Evolutionary conservation across 2,113 vertebrate species (phyloP).

Genomic region (Tychaedon coryphoeus): DNA sequence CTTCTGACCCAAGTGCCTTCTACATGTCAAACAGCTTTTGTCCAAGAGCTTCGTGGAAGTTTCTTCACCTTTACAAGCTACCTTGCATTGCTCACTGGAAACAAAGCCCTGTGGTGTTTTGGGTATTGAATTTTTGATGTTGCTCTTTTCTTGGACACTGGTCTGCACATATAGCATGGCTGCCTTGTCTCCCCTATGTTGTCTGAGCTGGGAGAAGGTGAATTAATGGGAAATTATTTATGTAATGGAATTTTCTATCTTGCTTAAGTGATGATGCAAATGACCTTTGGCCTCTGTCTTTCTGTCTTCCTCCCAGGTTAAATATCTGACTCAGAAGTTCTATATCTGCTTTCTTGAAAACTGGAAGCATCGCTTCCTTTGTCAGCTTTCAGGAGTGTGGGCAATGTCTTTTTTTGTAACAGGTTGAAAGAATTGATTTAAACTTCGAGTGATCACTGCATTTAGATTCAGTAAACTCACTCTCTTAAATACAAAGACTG

Average conservation of each 20-base stretch:
- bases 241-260: background rate
- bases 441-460: background rate
- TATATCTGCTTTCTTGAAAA: background rate
- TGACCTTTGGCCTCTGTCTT: background rate
- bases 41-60: background rate
- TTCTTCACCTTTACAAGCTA: background rate
- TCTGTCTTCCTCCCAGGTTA: background rate
- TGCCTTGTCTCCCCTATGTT: background rate
- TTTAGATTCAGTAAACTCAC: background rate
- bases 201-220: background rate
- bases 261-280: background rate
- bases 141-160: accelerated
- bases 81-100: background rate
- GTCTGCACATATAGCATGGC: background rate
- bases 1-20: background rate
- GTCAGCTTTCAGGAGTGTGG: background rate
- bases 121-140: background rate
- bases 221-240: background rate
- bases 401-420: background rate
- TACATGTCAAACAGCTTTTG: background rate
- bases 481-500: background rate
- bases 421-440: background rate
- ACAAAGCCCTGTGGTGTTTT: background rate
- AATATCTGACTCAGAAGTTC: background rate
- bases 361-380: accelerated